Evolutionary conservation across 1,140 invertebrate genomes (phyloP), one percentile per base, ranked within the genome.

Genomic region (Drosophila lowei): DNA sequence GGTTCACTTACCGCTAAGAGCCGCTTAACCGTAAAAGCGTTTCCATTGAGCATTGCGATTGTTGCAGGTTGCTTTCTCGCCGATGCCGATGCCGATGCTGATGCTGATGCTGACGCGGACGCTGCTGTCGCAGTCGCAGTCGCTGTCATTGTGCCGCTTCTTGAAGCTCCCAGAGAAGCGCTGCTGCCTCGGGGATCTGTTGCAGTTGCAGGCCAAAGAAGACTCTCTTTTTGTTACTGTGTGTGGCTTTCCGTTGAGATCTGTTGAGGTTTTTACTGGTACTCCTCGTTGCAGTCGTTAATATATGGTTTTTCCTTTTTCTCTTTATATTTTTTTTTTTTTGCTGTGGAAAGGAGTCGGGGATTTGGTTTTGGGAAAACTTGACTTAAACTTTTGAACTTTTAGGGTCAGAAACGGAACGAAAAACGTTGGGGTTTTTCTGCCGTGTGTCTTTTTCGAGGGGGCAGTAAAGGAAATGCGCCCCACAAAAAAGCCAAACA

Each of bases 21-120:
- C 71, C 81, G 81, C 80, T 90, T 90, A 90, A 90, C 86, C 86
- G 86, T 90, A 74, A 89, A 89, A 89, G 75, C 55, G 44, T 74
- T 74, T 68, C 73, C 60, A 76, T 71, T 64, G 66, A 72, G 60
- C 73, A 77, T 73, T 59, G 77, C 72, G 66, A 76, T 81, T 76
- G 81, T 81, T 76, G 81, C 81, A 86, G 81, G 75, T 84, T 84
- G 79, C 79, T 83, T 86, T 86, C 77, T 86, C 80, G 34, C 34
- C 34, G 77, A 54, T 71, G 65, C 54, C 38, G 48, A 49, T 52
- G 58, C 38, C 59, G 59, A 62, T 46, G 68, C 55, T 50, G 56
- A 18, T 41, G 55, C 49, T 42, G 55, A 16, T 56, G 76, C 50
- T 60, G 75, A 54, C 52, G 77, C 50, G 55, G 67, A 49, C 52